Evolutionary conservation across 1,140 invertebrate species (phyloP).

Genomic region (Chrysoperla carnea): DNA sequence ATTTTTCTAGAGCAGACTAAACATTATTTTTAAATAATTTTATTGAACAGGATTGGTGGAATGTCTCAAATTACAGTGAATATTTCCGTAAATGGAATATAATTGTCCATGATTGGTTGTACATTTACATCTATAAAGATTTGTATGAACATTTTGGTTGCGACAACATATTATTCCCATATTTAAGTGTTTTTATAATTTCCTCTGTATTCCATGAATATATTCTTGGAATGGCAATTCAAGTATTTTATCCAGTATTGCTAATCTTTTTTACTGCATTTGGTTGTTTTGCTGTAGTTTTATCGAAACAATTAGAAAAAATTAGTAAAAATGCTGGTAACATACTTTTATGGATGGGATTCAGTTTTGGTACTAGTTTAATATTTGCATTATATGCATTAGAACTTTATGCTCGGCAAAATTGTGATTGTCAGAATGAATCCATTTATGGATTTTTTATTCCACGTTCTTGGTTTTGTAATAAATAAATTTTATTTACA

Average conservation of each 20-base stretch:
- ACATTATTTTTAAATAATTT: no score
- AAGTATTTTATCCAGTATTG: constrained; percentile 76
- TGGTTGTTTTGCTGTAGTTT: constrained; percentile 35
- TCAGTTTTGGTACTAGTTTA: constrained; percentile 61
- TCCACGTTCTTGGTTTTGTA: constrained; percentile 41
- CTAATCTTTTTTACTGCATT: constrained; percentile 47
- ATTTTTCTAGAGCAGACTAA: no score
- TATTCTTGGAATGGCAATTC: constrained; percentile 54
- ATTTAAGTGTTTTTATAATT: constrained; percentile 33
- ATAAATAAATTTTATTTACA: no score
- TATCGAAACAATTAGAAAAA: constrained; percentile 26
- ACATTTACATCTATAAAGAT: constrained; percentile 77
- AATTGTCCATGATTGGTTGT: constrained; percentile 84
- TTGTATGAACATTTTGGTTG: constrained; percentile 35
- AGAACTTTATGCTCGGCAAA: constrained; percentile 68
- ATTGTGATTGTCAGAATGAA: constrained; percentile 36
- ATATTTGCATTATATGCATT: constrained; percentile 62
- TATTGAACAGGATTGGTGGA: constrained; percentile 79
- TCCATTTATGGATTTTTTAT: constrained; percentile 25
- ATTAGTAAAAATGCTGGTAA: constrained; percentile 38
- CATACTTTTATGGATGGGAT: constrained; percentile 59
- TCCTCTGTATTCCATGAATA: constrained; percentile 75
- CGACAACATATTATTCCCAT: constrained; percentile 27
- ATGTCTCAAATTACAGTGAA: constrained; percentile 50
- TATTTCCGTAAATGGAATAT: constrained; percentile 88